phyloP scores from a whole-genome alignment of 2,113 vertebrate genomes.

The Rhea americana region DNA sequence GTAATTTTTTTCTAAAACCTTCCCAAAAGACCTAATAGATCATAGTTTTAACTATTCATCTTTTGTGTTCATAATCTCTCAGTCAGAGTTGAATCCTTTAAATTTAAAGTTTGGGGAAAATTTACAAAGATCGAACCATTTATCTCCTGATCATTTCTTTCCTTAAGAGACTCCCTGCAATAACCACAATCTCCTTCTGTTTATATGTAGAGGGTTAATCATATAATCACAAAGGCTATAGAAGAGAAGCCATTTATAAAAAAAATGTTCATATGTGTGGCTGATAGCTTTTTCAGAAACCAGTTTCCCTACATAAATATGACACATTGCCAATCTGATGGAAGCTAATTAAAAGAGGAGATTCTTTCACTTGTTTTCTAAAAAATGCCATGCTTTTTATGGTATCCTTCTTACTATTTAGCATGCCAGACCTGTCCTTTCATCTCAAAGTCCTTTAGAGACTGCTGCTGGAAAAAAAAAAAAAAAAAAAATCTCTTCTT shows the following conservation, averaged over 20 bases:
- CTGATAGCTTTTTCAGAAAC: neutral
- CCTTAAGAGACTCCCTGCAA: neutral
- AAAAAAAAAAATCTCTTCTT: neutral
- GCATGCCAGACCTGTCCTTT: neutral
- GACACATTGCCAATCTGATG: neutral
- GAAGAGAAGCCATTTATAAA: neutral
- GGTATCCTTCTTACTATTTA: neutral
- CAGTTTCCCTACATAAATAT: neutral
- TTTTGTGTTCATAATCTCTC: neutral
- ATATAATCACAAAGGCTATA: neutral
- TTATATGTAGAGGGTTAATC: neutral
- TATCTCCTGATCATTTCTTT: neutral
- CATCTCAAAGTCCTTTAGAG: neutral
- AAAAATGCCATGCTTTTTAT: neutral
- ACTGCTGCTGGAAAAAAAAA: neutral
- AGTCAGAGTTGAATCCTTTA: neutral
- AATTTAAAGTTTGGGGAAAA: neutral
- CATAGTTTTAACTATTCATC: neutral
- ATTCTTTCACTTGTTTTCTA: neutral
- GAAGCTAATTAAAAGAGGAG: neutral
- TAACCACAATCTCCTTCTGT: neutral
- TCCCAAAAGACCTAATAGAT: neutral
- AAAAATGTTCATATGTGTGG: neutral
- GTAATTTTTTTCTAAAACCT: neutral
- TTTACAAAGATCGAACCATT: fast-evolving